phyloP scores from a whole-genome alignment of 1,140 invertebrate genomes.

The Kradibia gibbosae region DNA sequence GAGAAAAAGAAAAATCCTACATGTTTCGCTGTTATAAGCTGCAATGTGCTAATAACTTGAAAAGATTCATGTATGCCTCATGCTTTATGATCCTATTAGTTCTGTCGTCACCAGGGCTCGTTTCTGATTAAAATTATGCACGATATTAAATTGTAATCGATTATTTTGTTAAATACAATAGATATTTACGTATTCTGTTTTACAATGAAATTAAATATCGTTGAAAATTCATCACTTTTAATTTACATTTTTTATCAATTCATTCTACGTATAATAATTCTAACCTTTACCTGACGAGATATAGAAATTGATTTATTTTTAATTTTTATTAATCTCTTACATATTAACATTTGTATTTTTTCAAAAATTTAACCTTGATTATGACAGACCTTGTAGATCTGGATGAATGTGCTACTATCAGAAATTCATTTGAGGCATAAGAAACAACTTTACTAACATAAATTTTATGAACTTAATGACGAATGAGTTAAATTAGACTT shows the following conservation, averaged over 20 bases:
- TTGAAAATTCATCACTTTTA: not conserved
- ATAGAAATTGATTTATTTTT: not conserved
- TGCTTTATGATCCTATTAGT: constrained; percentile 29
- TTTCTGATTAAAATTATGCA: not conserved
- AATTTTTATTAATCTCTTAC: not conserved
- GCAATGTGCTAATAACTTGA: constrained; percentile 41
- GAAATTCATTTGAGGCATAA: not conserved
- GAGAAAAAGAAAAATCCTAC: not conserved
- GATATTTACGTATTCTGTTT: too few species aligned
- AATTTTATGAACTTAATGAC: not conserved
- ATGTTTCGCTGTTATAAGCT: constrained; percentile 29
- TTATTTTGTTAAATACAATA: too few species aligned
- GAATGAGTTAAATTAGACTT: not conserved
- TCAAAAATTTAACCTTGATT: constrained; percentile 9
- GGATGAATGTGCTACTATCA: constrained; percentile 1
- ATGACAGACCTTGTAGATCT: constrained; percentile 21
- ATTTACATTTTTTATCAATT: too few species aligned
- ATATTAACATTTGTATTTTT: too few species aligned
- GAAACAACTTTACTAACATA: constrained; percentile 7
- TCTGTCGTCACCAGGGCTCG: constrained; percentile 19
- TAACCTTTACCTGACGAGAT: too few species aligned
- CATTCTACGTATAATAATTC: too few species aligned
- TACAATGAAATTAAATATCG: too few species aligned
- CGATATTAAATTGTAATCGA: too few species aligned
- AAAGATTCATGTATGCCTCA: constrained; percentile 44